phyloP scores from a whole-genome alignment of 2,888 invertebrate genomes.

The Spodoptera littoralis region DNA sequence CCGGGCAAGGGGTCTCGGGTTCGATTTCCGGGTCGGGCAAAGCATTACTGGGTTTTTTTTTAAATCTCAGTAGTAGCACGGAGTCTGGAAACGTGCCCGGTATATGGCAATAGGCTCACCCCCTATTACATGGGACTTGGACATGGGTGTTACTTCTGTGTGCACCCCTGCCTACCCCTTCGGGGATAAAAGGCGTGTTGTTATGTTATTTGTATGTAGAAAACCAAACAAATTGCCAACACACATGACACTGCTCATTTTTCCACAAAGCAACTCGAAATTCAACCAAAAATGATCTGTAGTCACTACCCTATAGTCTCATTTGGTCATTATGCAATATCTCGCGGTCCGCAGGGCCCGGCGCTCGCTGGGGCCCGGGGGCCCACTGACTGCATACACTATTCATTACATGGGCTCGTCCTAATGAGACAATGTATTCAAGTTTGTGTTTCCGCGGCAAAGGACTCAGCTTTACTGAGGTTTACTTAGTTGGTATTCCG shows the following conservation, averaged over 20 bases:
- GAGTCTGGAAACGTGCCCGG: too few species aligned
- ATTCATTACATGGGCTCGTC: constrained; percentile 70
- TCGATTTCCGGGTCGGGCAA: too few species aligned
- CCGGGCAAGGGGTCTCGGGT: too few species aligned
- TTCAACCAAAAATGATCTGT: constrained; percentile 30
- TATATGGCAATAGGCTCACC: too few species aligned
- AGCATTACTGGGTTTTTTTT: too few species aligned
- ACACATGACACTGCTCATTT: constrained; percentile 22
- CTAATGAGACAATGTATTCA: constrained; percentile 72
- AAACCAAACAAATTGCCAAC: constrained; percentile 11
- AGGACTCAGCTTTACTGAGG: constrained; percentile 44
- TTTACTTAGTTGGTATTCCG: constrained; percentile 48
- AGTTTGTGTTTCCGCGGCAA: constrained; percentile 65
- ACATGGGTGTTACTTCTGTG: too few species aligned
- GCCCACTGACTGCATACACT: constrained; percentile 64
- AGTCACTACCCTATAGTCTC: constrained; percentile 27
- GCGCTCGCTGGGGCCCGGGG: constrained; percentile 2
- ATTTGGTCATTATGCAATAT: constrained; percentile 65
- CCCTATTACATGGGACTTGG: too few species aligned
- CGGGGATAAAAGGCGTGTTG: too few species aligned
- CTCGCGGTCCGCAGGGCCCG: constrained; percentile 52
- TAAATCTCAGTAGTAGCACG: too few species aligned
- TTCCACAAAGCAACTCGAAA: constrained; percentile 25
- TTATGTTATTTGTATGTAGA: background rate
- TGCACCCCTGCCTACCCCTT: too few species aligned